Percentiles rank a stretch among this genome's conserved stretches.
These are phyloP conservation scores for Semicossyphus pulcher DNA, from an alignment of 2,113 vertebrate genomes.

Conservation along the genomic window DNA sequence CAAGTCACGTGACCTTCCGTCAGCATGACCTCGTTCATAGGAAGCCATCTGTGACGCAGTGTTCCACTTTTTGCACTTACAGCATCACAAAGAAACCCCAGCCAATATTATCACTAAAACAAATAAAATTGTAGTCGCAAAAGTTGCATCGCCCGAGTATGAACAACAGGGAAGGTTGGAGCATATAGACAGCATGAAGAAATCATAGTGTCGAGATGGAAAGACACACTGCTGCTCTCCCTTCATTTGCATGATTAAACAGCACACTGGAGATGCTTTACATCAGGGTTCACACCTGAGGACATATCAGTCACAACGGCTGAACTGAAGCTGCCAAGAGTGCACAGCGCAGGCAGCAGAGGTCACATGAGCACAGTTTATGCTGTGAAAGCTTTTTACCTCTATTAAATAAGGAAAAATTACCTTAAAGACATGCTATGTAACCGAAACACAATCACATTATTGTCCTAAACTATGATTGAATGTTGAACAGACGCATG, in stretches of 20 bases:
- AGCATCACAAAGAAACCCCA: accelerated
- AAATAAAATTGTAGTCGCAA: too few species aligned
- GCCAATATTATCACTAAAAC: neutral
- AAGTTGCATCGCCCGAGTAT: too few species aligned
- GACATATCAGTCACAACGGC: neutral
- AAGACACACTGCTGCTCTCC: neutral
- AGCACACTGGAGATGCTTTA: neutral
- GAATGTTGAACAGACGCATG: neutral
- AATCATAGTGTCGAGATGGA: neutral
- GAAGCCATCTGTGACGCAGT: conserved; percentile 24
- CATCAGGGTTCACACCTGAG: neutral
- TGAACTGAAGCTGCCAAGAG: neutral
- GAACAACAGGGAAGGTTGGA: too few species aligned
- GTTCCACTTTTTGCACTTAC: neutral
- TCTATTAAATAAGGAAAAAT: neutral
- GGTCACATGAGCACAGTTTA: neutral
- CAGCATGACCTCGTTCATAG: conserved; percentile 48
- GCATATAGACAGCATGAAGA: neutral
- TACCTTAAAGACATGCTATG: too few species aligned
- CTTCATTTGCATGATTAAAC: neutral
- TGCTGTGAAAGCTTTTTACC: neutral
- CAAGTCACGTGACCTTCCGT: conserved; percentile 49
- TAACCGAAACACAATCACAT: neutral
- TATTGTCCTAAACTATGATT: neutral
- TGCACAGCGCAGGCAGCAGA: neutral